Conservation (phyloP, 2,797 vertebrate species). For the Anabacerthia variegaticeps region DNA sequence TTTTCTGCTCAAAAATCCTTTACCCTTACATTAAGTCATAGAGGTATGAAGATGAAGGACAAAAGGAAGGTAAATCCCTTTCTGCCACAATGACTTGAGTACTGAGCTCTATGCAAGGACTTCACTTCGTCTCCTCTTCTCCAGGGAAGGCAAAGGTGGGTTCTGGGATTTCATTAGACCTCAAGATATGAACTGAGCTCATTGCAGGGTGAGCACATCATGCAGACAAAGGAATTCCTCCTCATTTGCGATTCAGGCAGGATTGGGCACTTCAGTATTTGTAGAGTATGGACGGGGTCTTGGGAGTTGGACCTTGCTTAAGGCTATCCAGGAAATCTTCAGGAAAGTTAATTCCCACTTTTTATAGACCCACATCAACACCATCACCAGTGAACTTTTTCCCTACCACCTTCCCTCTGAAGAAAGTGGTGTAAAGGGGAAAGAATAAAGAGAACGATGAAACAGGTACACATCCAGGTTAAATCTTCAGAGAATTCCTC, state of each 20-base stretch:
- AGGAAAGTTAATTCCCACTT: not conserved
- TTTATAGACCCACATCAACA: not conserved
- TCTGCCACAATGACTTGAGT: not conserved
- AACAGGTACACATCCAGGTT: not conserved
- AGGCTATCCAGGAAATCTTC: not conserved
- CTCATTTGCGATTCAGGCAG: not conserved
- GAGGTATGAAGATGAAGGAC: not conserved
- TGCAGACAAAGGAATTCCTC: not conserved
- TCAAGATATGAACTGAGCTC: not conserved
- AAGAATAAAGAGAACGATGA: not conserved
- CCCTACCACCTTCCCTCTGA: not conserved
- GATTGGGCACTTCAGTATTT: accelerated
- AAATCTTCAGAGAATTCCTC: not conserved
- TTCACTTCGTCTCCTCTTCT: not conserved
- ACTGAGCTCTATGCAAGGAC: not conserved
- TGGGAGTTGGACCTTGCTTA: not conserved
- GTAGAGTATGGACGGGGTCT: not conserved
- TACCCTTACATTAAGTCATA: not conserved
- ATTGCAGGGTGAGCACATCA: not conserved
- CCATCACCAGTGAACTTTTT: not conserved
- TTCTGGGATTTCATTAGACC: not conserved
- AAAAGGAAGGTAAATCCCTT: not conserved
- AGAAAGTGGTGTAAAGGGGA: not conserved
- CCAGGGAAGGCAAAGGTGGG: not conserved
- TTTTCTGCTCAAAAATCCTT: not conserved